phyloP scores from a whole-genome alignment of 2,113 vertebrate species.

The Lepus europaeus region DNA sequence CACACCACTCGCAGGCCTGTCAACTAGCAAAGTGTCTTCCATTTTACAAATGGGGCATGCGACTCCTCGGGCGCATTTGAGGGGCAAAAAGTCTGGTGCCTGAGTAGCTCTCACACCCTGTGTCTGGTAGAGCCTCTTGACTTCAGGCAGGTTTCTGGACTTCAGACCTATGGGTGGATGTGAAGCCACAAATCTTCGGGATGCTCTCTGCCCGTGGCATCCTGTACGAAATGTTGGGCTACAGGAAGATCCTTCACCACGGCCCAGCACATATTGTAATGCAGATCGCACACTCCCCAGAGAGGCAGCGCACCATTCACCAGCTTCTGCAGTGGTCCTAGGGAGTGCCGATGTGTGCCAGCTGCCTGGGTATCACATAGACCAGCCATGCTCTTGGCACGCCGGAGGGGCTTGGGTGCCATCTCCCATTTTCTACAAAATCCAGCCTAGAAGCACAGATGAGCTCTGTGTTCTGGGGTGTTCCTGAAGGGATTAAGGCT shows the following conservation, averaged over 20 bases:
- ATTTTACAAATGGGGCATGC: conserved; percentile 80
- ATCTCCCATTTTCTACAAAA: conserved; percentile 82
- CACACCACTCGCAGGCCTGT: conserved; percentile 83
- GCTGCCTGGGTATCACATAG: conserved; percentile 79
- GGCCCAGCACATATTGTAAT: conserved; percentile 83
- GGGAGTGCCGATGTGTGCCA: conserved; percentile 77
- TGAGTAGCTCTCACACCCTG: conserved; percentile 24
- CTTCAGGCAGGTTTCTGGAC: conserved; percentile 60
- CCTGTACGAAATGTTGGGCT: conserved; percentile 81
- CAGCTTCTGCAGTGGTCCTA: conserved; percentile 74
- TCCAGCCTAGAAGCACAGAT: conserved; percentile 75
- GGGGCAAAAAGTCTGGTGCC: conserved; percentile 34
- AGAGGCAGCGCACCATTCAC: conserved; percentile 80
- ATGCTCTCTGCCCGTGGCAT: conserved; percentile 69
- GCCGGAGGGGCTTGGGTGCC: conserved; percentile 80
- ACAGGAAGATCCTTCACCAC: conserved; percentile 74
- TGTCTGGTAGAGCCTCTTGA: background rate
- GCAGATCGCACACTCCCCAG: conserved; percentile 79
- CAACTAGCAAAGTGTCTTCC: conserved; percentile 87
- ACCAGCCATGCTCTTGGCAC: conserved; percentile 85
- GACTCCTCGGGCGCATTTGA: conserved; percentile 65
- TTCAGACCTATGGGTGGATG: background rate
- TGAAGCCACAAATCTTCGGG: conserved; percentile 73
- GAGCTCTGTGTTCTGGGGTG: conserved; percentile 77
- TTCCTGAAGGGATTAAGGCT: conserved; percentile 75